phyloP scores from a whole-genome alignment of 2,888 invertebrate species.

The Geotrupes spiniger region DNA sequence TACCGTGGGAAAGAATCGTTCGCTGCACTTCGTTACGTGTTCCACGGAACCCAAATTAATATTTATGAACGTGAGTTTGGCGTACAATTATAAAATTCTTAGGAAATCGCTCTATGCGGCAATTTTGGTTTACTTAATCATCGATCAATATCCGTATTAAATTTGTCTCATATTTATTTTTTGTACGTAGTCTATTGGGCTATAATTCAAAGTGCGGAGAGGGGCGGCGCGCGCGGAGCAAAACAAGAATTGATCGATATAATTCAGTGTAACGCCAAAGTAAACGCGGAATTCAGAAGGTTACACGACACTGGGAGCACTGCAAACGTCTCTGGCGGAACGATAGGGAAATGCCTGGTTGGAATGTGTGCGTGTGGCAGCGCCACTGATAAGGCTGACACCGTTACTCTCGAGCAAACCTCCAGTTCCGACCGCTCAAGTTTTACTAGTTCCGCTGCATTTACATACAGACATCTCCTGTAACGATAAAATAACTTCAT shows the following conservation, averaged over 20 bases:
- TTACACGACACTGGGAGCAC: conserved; percentile 22
- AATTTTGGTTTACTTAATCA: not conserved
- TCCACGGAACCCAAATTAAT: conserved; percentile 3
- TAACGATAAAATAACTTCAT: conserved; percentile 36
- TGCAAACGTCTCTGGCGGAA: conserved; percentile 32
- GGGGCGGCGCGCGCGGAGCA: too few species aligned
- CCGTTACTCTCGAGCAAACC: conserved; percentile 36
- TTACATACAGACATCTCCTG: conserved; percentile 36
- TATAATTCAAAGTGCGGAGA: too few species aligned
- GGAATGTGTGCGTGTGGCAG: conserved; percentile 37
- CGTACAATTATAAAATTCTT: not conserved
- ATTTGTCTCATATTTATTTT: not conserved
- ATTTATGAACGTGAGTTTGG: conserved; percentile 5
- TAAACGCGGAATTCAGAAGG: conserved; percentile 14
- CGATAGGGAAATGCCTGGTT: conserved; percentile 37
- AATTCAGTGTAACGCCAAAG: conserved; percentile 12
- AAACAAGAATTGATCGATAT: conserved; percentile 6
- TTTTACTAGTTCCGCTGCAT: conserved; percentile 38
- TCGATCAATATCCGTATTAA: not conserved
- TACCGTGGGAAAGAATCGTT: conserved; percentile 5
- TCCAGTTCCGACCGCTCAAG: conserved; percentile 36
- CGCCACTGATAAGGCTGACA: conserved; percentile 37
- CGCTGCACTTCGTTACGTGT: conserved; percentile 1
- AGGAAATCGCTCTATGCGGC: not conserved
- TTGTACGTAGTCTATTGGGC: too few species aligned